These are phyloP conservation scores for Dascillus cervinus DNA, from an alignment of 2,888 invertebrate genomes.

Conservation along the genomic window DNA sequence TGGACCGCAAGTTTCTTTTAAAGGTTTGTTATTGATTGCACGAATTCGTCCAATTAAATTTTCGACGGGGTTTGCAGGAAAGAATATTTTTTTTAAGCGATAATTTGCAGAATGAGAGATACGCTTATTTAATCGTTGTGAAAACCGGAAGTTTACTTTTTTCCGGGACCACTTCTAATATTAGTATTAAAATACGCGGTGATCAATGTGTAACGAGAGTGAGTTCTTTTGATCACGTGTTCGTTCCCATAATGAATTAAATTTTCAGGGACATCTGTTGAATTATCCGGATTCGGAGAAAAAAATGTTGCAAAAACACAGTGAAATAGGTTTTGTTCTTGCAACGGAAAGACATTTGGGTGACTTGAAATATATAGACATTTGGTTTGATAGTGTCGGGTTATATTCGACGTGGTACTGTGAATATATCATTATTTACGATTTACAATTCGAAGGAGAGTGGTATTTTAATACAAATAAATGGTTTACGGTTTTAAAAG, in stretches of 20 bases:
- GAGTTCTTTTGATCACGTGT: no score
- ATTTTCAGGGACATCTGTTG: slow-evolving; percentile 19
- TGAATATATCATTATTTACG: slow-evolving; percentile 17
- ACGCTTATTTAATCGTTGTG: no score
- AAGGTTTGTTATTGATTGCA: no score
- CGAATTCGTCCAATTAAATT: no score
- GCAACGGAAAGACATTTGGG: slow-evolving; percentile 17
- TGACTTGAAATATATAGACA: slow-evolving; percentile 11
- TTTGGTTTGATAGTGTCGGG: slow-evolving; percentile 24
- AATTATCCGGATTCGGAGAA: slow-evolving; percentile 24
- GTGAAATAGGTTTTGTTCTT: slow-evolving; percentile 19
- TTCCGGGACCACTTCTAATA: slow-evolving; percentile 11
- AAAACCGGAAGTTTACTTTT: slow-evolving; percentile 3
- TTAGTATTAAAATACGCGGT: slow-evolving; percentile 7
- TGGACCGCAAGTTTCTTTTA: no score
- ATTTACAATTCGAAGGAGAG: slow-evolving; percentile 16
- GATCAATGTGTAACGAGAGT: slow-evolving; percentile 5
- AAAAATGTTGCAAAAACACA: slow-evolving; percentile 17
- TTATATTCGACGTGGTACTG: slow-evolving; percentile 22
- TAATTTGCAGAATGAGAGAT: no score
- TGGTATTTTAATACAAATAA: slow-evolving; percentile 17
- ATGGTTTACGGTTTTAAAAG: slow-evolving; percentile 16
- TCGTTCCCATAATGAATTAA: background rate
- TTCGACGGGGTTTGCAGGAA: no score
- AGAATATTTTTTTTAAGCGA: no score